Conservation (phyloP, 2,888 invertebrate species). For the Onthophagus sagittarius region DNA sequence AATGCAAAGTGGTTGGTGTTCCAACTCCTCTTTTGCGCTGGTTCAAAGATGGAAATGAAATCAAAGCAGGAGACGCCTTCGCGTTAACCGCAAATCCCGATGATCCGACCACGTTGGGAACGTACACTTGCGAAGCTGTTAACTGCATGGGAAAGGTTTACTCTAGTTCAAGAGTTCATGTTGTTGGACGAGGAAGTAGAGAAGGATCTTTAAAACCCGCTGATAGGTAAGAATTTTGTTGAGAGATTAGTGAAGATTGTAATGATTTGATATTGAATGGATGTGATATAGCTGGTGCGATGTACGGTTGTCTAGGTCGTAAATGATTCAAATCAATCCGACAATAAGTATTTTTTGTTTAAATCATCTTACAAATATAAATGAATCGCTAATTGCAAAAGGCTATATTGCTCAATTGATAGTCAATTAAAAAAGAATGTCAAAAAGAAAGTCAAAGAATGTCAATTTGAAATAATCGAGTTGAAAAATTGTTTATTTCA, state of each 20-base stretch:
- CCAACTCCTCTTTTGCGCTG: slow-evolving; percentile 69
- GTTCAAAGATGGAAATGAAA: slow-evolving; percentile 83
- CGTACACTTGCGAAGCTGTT: slow-evolving; percentile 82
- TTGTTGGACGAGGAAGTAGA: slow-evolving; percentile 67
- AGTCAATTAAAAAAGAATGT: no score
- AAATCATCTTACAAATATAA: no score
- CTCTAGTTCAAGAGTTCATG: slow-evolving; percentile 80
- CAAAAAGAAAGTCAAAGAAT: no score
- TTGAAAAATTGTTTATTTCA: no score
- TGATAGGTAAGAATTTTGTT: slow-evolving; percentile 53
- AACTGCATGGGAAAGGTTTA: slow-evolving; percentile 85
- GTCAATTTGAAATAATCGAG: no score
- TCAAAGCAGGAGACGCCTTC: slow-evolving; percentile 86
- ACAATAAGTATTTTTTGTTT: no score
- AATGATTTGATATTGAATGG: background rate
- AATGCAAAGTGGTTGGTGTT: slow-evolving; percentile 89
- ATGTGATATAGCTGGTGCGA: no score
- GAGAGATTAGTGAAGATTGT: background rate
- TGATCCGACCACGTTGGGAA: slow-evolving; percentile 82
- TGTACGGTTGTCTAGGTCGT: no score
- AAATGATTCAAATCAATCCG: no score
- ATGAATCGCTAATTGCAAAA: no score
- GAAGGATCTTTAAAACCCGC: slow-evolving; percentile 67
- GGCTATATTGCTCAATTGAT: no score
- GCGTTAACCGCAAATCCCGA: slow-evolving; percentile 79